Percentiles rank a stretch among this genome's conserved stretches.
These are phyloP conservation scores for Montipora capricornis DNA, from an alignment of 64 coral and sea anemone species.

Conservation along the genomic window DNA sequence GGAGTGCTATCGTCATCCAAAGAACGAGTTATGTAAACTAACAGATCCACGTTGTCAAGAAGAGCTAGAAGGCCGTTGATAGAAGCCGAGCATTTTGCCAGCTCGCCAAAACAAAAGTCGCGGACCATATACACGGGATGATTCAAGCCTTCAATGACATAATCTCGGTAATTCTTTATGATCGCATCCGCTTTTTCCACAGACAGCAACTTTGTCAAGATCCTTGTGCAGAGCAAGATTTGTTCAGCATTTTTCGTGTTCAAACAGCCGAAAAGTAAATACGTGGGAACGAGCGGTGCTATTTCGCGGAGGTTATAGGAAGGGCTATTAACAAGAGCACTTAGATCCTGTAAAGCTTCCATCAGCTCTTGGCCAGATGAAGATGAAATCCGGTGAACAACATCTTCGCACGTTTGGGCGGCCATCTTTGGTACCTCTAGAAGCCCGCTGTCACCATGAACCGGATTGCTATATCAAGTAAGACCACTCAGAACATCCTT, in stretches of 20 bases:
- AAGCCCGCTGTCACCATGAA: conserved; percentile 14
- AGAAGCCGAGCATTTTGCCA: conserved; percentile 81
- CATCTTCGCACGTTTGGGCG: conserved; percentile 72
- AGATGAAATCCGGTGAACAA: conserved; percentile 78
- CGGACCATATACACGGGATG: conserved; percentile 88
- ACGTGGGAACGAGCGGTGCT: conserved; percentile 48
- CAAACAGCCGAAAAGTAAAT: conserved; percentile 80
- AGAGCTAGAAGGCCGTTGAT: conserved; percentile 86
- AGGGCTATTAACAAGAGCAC: conserved; percentile 70
- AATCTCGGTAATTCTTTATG: conserved; percentile 79
- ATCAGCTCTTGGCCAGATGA: conserved; percentile 73
- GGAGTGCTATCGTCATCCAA: conserved; percentile 69
- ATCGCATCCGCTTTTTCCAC: conserved; percentile 82
- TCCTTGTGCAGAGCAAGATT: conserved; percentile 76
- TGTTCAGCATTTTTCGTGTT: conserved; percentile 82
- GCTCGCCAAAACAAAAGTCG: conserved; percentile 82
- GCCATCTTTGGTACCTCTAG: conserved; percentile 75
- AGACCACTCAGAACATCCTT: neutral
- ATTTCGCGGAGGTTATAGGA: conserved; percentile 66
- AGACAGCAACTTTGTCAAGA: conserved; percentile 87
- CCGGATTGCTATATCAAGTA: neutral
- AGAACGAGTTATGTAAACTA: conserved; percentile 79
- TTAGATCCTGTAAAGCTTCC: conserved; percentile 71
- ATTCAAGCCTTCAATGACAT: conserved; percentile 90
- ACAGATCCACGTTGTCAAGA: conserved; percentile 79